phyloP scores from a whole-genome alignment of 2,888 invertebrate species.

The Theretra japonica region DNA sequence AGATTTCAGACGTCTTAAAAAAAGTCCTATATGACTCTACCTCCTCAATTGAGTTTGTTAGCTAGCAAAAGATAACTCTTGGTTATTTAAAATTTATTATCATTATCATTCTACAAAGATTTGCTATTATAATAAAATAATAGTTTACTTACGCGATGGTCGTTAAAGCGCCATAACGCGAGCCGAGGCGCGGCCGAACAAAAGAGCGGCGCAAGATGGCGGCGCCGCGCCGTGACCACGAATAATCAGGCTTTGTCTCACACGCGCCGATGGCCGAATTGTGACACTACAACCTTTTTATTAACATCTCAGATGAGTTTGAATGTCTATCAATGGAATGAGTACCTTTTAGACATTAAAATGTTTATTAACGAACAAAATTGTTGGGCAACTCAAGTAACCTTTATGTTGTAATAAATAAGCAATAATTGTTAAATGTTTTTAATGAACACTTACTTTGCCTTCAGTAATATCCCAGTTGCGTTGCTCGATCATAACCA shows the following conservation, averaged over 20 bases:
- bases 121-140: slow-evolving; percentile 53
- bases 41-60: too few relatives aligned
- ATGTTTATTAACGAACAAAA: not conserved
- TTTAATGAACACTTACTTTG: too few relatives aligned
- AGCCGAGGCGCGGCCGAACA: slow-evolving; percentile 49
- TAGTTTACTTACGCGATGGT: slow-evolving; percentile 54
- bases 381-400: not conserved
- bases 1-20: too few relatives aligned
- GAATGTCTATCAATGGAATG: not conserved
- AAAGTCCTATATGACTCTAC: too few relatives aligned
- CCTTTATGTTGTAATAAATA: too few relatives aligned
- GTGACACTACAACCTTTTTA: slow-evolving; percentile 21
- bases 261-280: slow-evolving; percentile 26
- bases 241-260: slow-evolving; percentile 57
- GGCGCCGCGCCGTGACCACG: slow-evolving; percentile 56
- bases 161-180: slow-evolving; percentile 51
- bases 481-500: too few relatives aligned
- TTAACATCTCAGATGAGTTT: slow-evolving; percentile 20
- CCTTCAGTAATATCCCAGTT: too few relatives aligned
- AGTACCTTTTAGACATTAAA: slow-evolving; percentile 5
- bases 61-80: not conserved
- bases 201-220: slow-evolving; percentile 45
- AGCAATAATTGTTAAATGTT: too few relatives aligned
- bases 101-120: slow-evolving; percentile 12
- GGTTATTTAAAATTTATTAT: not conserved